These are phyloP conservation scores for Exocentrus adspersus DNA, from an alignment of 2,888 invertebrate species.

Conservation along the genomic window DNA sequence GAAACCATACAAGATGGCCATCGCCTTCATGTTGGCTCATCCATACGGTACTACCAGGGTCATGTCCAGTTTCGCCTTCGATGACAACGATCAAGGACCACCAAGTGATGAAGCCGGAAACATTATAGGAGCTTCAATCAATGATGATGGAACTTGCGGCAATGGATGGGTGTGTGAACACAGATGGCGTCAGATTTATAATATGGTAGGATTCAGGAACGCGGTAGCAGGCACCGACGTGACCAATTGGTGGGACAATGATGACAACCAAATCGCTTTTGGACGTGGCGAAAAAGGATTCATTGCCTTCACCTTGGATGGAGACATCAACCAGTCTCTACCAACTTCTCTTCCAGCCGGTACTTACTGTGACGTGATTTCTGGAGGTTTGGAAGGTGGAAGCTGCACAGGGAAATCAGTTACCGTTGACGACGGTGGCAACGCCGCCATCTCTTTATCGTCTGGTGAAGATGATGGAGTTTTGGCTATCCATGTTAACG, in stretches of 20 bases:
- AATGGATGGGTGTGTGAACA: slow-evolving; percentile 88
- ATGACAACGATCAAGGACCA: slow-evolving; percentile 69
- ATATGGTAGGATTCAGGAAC: slow-evolving; percentile 83
- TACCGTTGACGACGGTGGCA: slow-evolving; percentile 69
- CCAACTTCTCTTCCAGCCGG: slow-evolving; percentile 80
- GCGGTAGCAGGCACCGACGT: slow-evolving; percentile 69
- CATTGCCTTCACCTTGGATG: slow-evolving; percentile 79
- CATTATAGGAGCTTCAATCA: slow-evolving; percentile 74
- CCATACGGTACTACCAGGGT: slow-evolving; percentile 83
- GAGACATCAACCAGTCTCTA: slow-evolving; percentile 69
- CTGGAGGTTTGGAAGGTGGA: slow-evolving; percentile 70
- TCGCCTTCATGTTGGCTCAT: slow-evolving; percentile 88
- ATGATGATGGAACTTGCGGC: slow-evolving; percentile 72
- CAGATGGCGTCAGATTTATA: slow-evolving; percentile 83
- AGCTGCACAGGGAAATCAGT: slow-evolving; percentile 74
- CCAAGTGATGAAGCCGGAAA: slow-evolving; percentile 72
- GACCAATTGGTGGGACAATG: slow-evolving; percentile 84
- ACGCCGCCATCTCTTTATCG: slow-evolving; percentile 68
- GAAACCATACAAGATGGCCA: slow-evolving; percentile 78
- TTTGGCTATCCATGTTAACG: slow-evolving; percentile 72
- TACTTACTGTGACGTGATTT: slow-evolving; percentile 85
- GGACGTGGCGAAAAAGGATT: slow-evolving; percentile 77
- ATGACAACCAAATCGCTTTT: slow-evolving; percentile 85
- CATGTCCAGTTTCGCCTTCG: slow-evolving; percentile 90
- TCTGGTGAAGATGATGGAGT: slow-evolving; percentile 72